These are phyloP conservation scores for Paramuricea clavata DNA, from an alignment of 92 coral and sea anemone genomes.

Conservation along the genomic window DNA sequence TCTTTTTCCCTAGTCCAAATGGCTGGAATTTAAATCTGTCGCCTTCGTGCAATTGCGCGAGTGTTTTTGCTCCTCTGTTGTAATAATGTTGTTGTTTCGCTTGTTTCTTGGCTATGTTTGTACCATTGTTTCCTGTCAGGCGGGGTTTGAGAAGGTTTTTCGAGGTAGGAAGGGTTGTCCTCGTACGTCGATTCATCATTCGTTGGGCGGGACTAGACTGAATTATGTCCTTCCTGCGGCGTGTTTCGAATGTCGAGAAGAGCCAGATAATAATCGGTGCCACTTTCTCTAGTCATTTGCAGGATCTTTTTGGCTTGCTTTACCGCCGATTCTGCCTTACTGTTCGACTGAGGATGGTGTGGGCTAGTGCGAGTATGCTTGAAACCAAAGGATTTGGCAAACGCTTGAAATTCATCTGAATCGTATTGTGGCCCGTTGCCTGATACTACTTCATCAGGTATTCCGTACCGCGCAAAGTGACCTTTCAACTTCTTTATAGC, in stretches of 20 bases:
- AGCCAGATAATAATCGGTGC: slow-evolving; percentile 30
- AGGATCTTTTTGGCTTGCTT: slow-evolving; percentile 53
- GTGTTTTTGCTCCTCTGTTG: slow-evolving; percentile 27
- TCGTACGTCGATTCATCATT: slow-evolving; percentile 49
- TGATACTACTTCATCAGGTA: slow-evolving; percentile 40
- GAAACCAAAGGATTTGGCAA: slow-evolving; percentile 18
- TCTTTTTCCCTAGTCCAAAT: neutral
- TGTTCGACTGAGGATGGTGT: slow-evolving; percentile 44
- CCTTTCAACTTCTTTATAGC: slow-evolving; percentile 43
- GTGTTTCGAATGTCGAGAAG: slow-evolving; percentile 48
- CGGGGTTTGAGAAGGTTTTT: neutral
- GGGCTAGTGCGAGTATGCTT: slow-evolving; percentile 18
- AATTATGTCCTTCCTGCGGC: slow-evolving; percentile 45
- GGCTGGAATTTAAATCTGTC: neutral
- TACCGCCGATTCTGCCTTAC: slow-evolving; percentile 59
- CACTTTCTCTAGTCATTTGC: slow-evolving; percentile 27
- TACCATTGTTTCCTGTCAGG: neutral
- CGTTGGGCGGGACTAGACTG: slow-evolving; percentile 57
- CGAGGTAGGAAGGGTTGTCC: slow-evolving; percentile 24
- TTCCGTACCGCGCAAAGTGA: slow-evolving; percentile 49
- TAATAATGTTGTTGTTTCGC: slow-evolving; percentile 28
- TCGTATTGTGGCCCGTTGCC: slow-evolving; percentile 38
- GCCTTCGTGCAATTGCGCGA: neutral
- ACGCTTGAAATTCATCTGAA: slow-evolving; percentile 11
- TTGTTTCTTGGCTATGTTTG: slow-evolving; percentile 28